phyloP scores from a whole-genome alignment of 35 echinoderm and acorn worm genomes.

The Heliocidaris erythrogramma region DNA sequence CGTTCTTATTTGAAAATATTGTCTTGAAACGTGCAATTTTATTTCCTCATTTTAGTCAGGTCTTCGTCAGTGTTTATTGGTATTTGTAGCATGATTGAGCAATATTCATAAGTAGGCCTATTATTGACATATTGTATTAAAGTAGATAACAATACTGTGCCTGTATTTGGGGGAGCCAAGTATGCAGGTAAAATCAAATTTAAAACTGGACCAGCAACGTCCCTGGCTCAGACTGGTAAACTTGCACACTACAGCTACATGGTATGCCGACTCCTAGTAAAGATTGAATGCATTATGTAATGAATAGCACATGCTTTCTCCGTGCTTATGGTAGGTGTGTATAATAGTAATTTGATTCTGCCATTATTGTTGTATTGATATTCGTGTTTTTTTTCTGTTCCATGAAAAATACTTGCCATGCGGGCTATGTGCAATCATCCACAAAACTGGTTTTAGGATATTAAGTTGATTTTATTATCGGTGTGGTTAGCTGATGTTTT shows the following conservation, averaged over 20 bases:
- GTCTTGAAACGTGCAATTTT: constrained; percentile 10
- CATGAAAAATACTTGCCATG: constrained; percentile 30
- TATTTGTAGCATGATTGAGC: constrained; percentile 1
- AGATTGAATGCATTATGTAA: neutral
- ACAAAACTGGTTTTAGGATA: neutral
- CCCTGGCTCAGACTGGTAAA: neutral
- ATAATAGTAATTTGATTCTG: neutral
- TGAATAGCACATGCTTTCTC: neutral
- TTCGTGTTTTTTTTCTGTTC: neutral
- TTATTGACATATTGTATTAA: neutral
- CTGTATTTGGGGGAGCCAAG: neutral
- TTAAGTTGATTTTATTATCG: neutral
- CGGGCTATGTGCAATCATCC: constrained; percentile 28
- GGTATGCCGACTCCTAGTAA: neutral
- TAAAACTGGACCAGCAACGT: too few relatives aligned
- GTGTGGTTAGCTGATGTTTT: neutral
- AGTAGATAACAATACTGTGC: neutral
- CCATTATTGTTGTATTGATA: neutral
- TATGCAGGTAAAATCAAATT: neutral
- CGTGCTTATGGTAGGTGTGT: neutral
- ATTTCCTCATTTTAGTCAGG: neutral
- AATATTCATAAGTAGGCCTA: neutral
- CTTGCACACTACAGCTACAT: neutral
- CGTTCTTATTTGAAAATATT: neutral
- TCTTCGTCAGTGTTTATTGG: neutral